These are phyloP conservation scores for Corapipo altera DNA, from an alignment of 2,113 vertebrate genomes.

Conservation along the genomic window DNA sequence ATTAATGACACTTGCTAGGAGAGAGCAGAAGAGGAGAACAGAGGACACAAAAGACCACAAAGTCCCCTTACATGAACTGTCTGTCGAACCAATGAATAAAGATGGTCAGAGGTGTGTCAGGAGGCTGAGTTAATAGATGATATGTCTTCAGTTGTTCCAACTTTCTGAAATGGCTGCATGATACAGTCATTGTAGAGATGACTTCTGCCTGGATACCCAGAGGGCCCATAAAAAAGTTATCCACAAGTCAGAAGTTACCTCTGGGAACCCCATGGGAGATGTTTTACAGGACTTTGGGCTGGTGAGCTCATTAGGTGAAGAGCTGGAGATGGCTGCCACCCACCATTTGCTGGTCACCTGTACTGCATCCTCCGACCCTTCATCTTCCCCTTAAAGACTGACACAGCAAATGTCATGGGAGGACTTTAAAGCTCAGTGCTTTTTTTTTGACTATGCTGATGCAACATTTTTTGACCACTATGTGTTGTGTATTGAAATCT, in stretches of 20 bases:
- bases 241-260: background rate
- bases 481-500: background rate
- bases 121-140: background rate
- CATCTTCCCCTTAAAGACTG: background rate
- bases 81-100: background rate
- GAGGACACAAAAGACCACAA: background rate
- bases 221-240: background rate
- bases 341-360: background rate
- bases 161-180: background rate
- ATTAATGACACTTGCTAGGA: background rate
- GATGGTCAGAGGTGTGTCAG: background rate
- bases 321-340: background rate
- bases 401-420: background rate
- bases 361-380: background rate
- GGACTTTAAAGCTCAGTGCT: background rate
- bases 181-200: background rate
- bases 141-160: background rate
- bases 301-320: background rate
- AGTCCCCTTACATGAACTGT: background rate
- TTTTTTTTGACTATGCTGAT: background rate
- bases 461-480: background rate
- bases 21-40: background rate
- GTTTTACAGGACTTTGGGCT: background rate
- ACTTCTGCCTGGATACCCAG: background rate
- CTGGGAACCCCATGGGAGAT: accelerated